These are phyloP conservation scores for Apeltes quadracus DNA, from an alignment of 2,113 vertebrate genomes.

Conservation along the genomic window DNA sequence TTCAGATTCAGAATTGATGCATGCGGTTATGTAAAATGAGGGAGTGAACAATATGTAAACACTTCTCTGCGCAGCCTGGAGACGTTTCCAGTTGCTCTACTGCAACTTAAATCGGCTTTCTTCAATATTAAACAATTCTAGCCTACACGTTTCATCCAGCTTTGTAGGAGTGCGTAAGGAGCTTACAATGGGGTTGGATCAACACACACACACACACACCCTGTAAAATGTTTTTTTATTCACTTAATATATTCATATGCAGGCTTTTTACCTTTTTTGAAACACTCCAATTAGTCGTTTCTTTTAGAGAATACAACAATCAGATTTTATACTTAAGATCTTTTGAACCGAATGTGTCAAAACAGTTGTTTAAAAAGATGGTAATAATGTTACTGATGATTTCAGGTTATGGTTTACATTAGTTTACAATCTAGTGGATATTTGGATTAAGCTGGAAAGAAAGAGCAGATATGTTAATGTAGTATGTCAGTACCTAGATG, in stretches of 20 bases:
- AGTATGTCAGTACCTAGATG: neutral
- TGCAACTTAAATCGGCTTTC: neutral
- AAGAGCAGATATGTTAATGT: neutral
- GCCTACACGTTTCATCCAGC: neutral
- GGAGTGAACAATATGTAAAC: neutral
- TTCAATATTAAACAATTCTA: neutral
- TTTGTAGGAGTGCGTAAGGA: neutral
- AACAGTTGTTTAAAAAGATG: neutral
- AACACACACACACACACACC: no score
- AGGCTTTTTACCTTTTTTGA: neutral
- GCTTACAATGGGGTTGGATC: no score
- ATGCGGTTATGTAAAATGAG: neutral
- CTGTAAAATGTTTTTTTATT: no score
- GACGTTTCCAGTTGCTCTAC: neutral
- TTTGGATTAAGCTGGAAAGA: neutral
- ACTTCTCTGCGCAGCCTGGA: neutral
- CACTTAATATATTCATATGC: no score
- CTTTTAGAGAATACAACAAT: neutral
- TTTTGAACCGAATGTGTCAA: neutral
- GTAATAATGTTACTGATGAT: neutral
- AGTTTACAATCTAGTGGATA: neutral
- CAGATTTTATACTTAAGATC: neutral
- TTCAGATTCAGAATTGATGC: neutral
- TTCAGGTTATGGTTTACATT: neutral
- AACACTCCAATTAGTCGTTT: neutral